Percentiles rank a stretch among this genome's conserved stretches.
phyloP scores from a whole-genome alignment of 2,888 invertebrate species.

The Acronicta psi region DNA sequence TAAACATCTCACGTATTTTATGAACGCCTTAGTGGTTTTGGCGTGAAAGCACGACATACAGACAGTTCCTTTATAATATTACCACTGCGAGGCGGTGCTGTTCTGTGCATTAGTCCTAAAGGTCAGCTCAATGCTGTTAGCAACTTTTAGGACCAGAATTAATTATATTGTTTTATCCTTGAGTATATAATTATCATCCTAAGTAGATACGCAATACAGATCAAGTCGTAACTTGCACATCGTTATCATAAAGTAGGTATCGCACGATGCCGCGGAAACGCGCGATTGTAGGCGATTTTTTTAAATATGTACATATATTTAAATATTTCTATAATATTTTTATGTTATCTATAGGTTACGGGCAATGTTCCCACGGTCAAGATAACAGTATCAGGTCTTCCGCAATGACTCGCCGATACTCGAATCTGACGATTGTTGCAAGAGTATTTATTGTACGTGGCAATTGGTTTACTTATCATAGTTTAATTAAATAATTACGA shows the following conservation, averaged over 20 bases:
- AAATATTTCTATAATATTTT: constrained; percentile 49
- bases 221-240: constrained; percentile 34
- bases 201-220: constrained; percentile 14
- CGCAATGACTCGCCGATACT: constrained; percentile 63
- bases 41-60: too few species aligned
- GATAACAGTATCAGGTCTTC: constrained; percentile 72
- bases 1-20: too few species aligned
- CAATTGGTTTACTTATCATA: constrained; percentile 14
- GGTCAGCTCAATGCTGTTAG: too few species aligned
- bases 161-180: too few species aligned
- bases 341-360: constrained; percentile 57
- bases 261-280: constrained; percentile 71
- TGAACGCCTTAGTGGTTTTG: too few species aligned
- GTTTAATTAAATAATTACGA: neutral
- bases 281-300: constrained; percentile 68
- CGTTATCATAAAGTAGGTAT: constrained; percentile 54
- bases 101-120: too few species aligned
- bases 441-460: constrained; percentile 29
- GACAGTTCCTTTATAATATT: too few species aligned
- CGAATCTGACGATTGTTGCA: constrained; percentile 52
- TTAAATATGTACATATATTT: constrained; percentile 33
- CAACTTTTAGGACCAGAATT: too few species aligned
- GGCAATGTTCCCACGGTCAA: constrained; percentile 77
- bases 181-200: too few species aligned
- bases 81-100: too few species aligned